Percentiles rank a stretch among this genome's conserved stretches.
These are phyloP conservation scores for Channa maculata DNA, from an alignment of 2,113 vertebrate species.

Conservation along the genomic window DNA sequence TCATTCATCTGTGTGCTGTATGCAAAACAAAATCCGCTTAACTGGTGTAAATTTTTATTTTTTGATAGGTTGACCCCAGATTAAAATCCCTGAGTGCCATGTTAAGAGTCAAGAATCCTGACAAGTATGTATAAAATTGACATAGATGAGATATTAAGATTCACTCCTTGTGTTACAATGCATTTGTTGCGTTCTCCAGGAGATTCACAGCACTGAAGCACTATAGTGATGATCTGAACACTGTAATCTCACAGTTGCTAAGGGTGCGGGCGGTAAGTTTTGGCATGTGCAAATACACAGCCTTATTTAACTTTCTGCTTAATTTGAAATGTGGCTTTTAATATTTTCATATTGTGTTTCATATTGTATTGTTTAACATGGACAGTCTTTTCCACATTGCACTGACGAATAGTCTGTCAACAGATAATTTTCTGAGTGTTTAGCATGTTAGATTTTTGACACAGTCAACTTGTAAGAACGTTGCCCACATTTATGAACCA, in stretches of 20 bases:
- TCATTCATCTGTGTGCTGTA: neutral
- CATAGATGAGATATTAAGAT: neutral
- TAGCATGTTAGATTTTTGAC: too few species aligned
- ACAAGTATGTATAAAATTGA: conserved; percentile 88
- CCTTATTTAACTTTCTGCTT: neutral
- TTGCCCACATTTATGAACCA: too few species aligned
- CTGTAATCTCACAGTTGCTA: conserved; percentile 91
- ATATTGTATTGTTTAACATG: neutral
- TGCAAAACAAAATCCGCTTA: neutral
- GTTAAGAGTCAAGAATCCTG: conserved; percentile 96
- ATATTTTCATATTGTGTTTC: neutral
- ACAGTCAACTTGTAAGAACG: too few species aligned
- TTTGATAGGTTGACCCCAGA: conserved; percentile 91
- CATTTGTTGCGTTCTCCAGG: conserved; percentile 81
- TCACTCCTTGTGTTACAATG: neutral
- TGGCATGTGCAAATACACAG: neutral
- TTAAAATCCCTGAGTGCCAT: conserved; percentile 95
- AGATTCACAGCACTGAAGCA: conserved; percentile 92
- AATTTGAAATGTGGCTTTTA: neutral
- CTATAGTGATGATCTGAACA: conserved; percentile 92
- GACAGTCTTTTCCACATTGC: too few species aligned
- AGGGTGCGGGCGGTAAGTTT: conserved; percentile 93
- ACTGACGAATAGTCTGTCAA: too few species aligned
- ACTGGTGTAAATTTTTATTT: conserved; percentile 32
- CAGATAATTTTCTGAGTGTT: too few species aligned